Percentiles rank a stretch among this genome's conserved stretches.
Evolutionary conservation across 2,113 vertebrate genomes (phyloP).

Genomic region (Mustela lutreola): DNA sequence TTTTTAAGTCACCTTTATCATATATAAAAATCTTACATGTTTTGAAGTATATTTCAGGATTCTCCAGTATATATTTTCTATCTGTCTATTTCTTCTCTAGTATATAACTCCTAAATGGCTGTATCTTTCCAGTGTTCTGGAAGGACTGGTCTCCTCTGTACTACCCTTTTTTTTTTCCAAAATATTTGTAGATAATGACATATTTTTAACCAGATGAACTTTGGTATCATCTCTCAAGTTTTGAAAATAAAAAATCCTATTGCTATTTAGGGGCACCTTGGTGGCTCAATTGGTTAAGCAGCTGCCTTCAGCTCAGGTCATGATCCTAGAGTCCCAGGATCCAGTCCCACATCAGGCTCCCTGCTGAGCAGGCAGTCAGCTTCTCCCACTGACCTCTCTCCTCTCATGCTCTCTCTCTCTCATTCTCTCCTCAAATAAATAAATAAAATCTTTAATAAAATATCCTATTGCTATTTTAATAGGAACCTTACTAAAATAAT

Average conservation of each 20-base stretch:
- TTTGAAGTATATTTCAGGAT: neutral
- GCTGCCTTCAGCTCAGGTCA: too few relatives aligned
- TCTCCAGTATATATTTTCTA: neutral
- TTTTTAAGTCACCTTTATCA: conserved; percentile 30
- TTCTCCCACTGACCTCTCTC: too few relatives aligned
- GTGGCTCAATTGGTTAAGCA: too few relatives aligned
- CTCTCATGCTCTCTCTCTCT: too few relatives aligned
- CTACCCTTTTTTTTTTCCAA: neutral
- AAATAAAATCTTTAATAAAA: neutral
- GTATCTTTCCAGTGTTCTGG: neutral
- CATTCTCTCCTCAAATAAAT: too few relatives aligned
- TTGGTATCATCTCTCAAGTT: conserved; percentile 7
- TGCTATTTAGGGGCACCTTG: neutral
- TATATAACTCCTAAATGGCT: conserved; percentile 17
- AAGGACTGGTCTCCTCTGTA: neutral
- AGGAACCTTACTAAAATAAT: neutral
- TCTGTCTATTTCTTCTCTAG: conserved; percentile 4
- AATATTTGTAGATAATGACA: neutral
- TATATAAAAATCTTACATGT: neutral
- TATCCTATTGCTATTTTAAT: neutral
- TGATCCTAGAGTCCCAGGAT: too few relatives aligned
- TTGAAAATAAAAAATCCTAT: neutral
- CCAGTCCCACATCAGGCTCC: too few relatives aligned
- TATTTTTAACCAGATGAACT: neutral
- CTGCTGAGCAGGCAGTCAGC: too few relatives aligned